Percentiles rank a stretch among this genome's conserved stretches.
Conservation (phyloP, 2,113 vertebrate species). For the Pseudopipra pipra region DNA sequence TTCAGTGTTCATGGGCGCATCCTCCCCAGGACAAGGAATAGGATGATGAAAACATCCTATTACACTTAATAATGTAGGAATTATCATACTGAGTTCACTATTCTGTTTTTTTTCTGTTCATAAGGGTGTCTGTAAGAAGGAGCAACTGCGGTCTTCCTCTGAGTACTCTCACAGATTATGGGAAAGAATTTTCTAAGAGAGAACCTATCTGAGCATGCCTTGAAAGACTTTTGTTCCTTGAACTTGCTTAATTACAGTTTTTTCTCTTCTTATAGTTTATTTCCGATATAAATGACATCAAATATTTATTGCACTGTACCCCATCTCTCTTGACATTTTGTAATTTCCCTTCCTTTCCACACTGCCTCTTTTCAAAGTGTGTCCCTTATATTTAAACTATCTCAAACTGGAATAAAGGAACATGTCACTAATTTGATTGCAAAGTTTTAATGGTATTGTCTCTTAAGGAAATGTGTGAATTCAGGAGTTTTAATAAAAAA, state of each 20-base stretch:
- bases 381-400: neutral
- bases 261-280: neutral
- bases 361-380: neutral
- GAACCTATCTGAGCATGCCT: neutral
- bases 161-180: neutral
- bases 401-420: neutral
- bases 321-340: neutral
- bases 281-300: neutral
- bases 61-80: neutral
- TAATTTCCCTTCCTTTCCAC: neutral
- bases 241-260: neutral
- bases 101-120: neutral
- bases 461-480: neutral
- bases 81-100: neutral
- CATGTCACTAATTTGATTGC: neutral
- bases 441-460: neutral
- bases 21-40: neutral
- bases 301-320: neutral
- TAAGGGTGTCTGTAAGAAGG: neutral
- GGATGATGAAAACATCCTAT: neutral
- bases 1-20: neutral
- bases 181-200: neutral
- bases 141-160: neutral
- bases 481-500: neutral
- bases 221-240: neutral